Evolutionary conservation across 2,113 vertebrate species (phyloP), one percentile per base, ranked within the genome.

Genomic region (Notarius quadriscutis): DNA sequence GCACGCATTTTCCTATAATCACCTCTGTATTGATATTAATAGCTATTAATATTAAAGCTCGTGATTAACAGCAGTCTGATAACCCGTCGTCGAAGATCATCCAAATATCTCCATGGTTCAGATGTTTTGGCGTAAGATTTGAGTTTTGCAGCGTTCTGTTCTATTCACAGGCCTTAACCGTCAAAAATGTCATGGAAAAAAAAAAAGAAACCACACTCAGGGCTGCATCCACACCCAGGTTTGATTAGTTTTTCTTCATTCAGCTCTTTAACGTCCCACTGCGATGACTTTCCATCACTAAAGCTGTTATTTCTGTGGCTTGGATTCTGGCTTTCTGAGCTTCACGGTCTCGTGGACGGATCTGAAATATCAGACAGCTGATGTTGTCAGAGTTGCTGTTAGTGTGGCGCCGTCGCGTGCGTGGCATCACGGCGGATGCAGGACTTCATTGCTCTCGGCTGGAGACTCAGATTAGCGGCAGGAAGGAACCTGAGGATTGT

Each of bases 401-500:
- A 8, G 48, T 58, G 25, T 18, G 17, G 72, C 15, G 85, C 8
- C 1, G 12, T 51, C 6, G 0, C 27, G 8, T 48, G 25, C 17
- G 18, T n/a, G 53, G n/a, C 1, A 3, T 25, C n/a, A 6, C 15
- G 25, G 30, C 7, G 57, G 84, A 75, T 17, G 14, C 30, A 48
- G 55, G 12, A 62, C 27, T 34, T 20, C 10, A 18, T 34, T 4
- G 57, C 72, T 51, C 58, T 5, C 25, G n/a, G 74, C 74, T 79
- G 74, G 25, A 53, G 34, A 18, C n/a, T 65, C 3, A 30, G 41
- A 53, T 51, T 85, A 85, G 25, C 30, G 50, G 84, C 71, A 53
- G 84, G 74, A 55, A 86, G 74, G 58, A 78, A 77, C 58, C 84
- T 85, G 60, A 34, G 77, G 62, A 57, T 83, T 88, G 89, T 88